A percentile compares a stretch with the other conserved stretches of the same genome.
Conservation (phyloP, 2,113 vertebrate genomes). For the Mandrillus leucophaeus region DNA sequence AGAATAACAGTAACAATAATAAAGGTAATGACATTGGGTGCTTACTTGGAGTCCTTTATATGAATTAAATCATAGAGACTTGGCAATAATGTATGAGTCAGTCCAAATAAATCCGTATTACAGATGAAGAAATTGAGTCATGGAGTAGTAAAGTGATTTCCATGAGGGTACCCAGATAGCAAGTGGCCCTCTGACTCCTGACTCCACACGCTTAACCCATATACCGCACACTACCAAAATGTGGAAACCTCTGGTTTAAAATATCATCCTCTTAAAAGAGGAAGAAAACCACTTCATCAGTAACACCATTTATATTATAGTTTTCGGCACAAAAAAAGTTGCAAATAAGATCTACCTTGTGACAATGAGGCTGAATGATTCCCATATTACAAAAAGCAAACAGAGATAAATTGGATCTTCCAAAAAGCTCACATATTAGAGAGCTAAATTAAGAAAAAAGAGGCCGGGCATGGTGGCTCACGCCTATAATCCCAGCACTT, state of each 20-base stretch:
- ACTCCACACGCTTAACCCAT: background rate
- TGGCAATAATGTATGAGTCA: background rate
- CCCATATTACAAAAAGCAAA: accelerated
- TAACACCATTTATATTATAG: too few species aligned
- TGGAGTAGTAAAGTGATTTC: background rate
- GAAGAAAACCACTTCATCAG: background rate
- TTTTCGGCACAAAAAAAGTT: background rate
- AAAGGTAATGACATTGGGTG: accelerated
- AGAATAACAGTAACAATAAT: background rate
- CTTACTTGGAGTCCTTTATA: background rate
- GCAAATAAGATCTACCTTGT: background rate
- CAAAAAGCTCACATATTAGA: background rate
- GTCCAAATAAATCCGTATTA: background rate
- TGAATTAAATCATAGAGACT: too few species aligned
- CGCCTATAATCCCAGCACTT: too few species aligned
- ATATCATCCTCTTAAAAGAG: background rate
- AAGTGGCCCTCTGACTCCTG: background rate
- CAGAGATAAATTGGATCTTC: background rate
- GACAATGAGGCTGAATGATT: background rate
- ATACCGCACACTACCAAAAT: accelerated
- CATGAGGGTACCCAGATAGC: background rate
- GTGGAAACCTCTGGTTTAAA: too few species aligned
- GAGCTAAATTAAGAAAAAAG: too few species aligned
- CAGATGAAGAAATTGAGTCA: background rate
- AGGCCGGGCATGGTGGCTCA: background rate